These are phyloP conservation scores for Trissonchulus latispiculum DNA, from an alignment of 2,888 invertebrate species.

Conservation along the genomic window DNA sequence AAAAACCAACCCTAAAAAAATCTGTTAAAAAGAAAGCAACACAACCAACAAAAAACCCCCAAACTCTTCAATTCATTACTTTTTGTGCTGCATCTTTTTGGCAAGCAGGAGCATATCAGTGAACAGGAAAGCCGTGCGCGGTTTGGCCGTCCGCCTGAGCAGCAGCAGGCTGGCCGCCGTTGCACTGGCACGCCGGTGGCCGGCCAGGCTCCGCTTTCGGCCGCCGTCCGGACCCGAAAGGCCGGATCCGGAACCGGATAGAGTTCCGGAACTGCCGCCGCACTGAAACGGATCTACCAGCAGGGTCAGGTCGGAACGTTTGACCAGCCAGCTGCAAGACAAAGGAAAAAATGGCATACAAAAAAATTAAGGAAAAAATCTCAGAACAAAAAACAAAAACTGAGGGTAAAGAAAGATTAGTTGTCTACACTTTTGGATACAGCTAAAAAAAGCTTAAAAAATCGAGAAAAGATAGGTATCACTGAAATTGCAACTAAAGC, in stretches of 20 bases:
- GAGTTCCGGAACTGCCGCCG: neutral
- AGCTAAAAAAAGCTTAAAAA: no score
- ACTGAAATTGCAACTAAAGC: no score
- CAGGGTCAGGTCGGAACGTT: slow-evolving; percentile 63
- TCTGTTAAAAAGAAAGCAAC: no score
- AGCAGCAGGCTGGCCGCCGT: slow-evolving; percentile 59
- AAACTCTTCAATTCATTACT: neutral
- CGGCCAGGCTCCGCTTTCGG: slow-evolving; percentile 47
- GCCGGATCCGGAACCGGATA: neutral
- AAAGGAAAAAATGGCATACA: neutral
- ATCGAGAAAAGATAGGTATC: no score
- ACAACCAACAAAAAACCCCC: no score
- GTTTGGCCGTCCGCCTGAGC: slow-evolving; percentile 59
- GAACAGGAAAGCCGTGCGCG: slow-evolving; percentile 63
- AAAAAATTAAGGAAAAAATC: no score
- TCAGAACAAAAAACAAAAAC: no score
- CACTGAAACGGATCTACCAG: neutral
- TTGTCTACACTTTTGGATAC: no score
- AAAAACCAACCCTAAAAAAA: no score
- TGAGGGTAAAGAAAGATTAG: no score
- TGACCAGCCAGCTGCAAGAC: slow-evolving; percentile 58
- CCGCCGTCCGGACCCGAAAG: slow-evolving; percentile 27
- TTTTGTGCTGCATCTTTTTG: slow-evolving; percentile 40
- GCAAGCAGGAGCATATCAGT: slow-evolving; percentile 76
- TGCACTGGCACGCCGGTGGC: slow-evolving; percentile 63